phyloP scores from a whole-genome alignment of 2,888 invertebrate genomes.

The Thymelicus acteon region DNA sequence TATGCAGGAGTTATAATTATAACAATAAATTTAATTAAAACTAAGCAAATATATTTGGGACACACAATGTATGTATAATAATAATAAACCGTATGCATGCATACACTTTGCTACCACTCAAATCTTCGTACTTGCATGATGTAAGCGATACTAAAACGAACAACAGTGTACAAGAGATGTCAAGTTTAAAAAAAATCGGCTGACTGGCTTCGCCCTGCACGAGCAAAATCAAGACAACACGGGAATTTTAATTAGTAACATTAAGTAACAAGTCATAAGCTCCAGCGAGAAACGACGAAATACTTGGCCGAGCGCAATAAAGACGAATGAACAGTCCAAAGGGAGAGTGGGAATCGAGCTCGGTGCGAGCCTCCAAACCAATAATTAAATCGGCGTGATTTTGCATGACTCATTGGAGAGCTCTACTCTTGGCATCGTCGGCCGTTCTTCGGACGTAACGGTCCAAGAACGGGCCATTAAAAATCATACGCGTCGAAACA shows the following conservation, averaged over 20 bases:
- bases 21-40: no score
- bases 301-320: slow-evolving; percentile 6
- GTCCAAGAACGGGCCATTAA: slow-evolving; percentile 61
- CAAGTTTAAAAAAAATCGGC: slow-evolving; percentile 28
- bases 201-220: slow-evolving; percentile 40
- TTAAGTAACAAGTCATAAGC: slow-evolving; percentile 43
- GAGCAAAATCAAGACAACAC: slow-evolving; percentile 48
- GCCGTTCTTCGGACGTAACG: slow-evolving; percentile 50
- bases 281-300: slow-evolving; percentile 36
- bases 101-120: no score
- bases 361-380: slow-evolving; percentile 43
- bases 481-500: slow-evolving; percentile 72
- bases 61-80: no score
- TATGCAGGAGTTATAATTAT: no score
- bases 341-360: slow-evolving; percentile 35
- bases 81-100: no score
- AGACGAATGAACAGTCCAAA: slow-evolving; percentile 7
- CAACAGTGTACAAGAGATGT: slow-evolving; percentile 12
- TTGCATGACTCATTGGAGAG: slow-evolving; percentile 44
- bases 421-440: slow-evolving; percentile 38
- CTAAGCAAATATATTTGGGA: no score
- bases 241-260: slow-evolving; percentile 50
- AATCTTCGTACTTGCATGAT: no score
- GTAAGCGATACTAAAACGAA: background rate
- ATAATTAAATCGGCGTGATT: slow-evolving; percentile 52